Evolutionary conservation across 2,797 vertebrate genomes (phyloP).

Genomic region (Galagoides demidoff): DNA sequence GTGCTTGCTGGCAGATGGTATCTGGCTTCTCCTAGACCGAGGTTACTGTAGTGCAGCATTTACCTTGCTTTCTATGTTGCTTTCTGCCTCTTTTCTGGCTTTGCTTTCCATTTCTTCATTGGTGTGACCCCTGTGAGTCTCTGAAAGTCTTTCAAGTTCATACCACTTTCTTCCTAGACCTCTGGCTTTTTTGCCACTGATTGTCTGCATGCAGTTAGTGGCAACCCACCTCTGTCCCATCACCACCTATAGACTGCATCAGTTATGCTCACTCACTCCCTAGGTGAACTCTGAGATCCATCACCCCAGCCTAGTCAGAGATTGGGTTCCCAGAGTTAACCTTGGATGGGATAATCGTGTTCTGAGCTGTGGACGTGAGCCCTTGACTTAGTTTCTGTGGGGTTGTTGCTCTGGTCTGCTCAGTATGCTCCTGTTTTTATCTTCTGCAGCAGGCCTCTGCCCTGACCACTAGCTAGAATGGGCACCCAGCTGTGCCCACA

Average conservation of each 20-base stretch:
- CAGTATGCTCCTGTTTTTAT: neutral
- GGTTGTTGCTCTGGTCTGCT: neutral
- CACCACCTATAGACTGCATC: neutral
- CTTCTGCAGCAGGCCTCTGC: neutral
- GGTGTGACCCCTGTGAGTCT: neutral
- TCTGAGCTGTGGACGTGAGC: neutral
- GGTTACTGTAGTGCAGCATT: too few species aligned
- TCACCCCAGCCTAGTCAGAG: neutral
- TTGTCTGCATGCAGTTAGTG: neutral
- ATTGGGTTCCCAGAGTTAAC: accelerated
- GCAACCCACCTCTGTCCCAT: neutral
- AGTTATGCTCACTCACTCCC: too few species aligned
- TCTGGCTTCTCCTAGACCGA: neutral
- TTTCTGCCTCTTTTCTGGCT: neutral
- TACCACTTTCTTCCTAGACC: neutral
- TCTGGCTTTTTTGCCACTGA: neutral
- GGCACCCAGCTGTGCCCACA: neutral
- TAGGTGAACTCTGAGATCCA: neutral
- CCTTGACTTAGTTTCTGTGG: neutral
- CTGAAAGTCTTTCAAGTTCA: neutral
- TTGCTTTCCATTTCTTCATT: neutral
- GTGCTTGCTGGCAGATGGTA: too few species aligned
- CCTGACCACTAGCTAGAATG: neutral
- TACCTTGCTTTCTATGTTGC: accelerated
- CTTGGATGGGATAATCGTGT: neutral